phyloP scores from a whole-genome alignment of 1,140 invertebrate species.

The Batillaria attramentaria region DNA sequence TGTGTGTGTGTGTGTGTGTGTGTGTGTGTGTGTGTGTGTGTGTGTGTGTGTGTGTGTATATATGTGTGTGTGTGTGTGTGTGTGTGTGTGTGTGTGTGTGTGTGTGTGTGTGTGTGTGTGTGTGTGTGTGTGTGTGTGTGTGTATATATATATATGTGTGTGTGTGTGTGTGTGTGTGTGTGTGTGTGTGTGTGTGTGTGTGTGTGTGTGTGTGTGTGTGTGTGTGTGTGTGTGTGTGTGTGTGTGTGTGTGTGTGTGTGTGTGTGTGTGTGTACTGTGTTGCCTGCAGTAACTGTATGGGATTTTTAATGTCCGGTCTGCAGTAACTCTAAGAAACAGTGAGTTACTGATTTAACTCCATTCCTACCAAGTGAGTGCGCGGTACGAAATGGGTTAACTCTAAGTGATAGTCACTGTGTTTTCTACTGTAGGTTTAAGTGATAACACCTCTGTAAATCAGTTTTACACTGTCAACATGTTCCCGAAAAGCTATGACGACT shows the following conservation, averaged over 20 bases:
- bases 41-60: conserved; percentile 11
- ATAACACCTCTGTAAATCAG: too few species aligned
- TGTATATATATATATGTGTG: not conserved
- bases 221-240: conserved; percentile 12
- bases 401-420: too few species aligned
- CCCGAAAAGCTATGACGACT: too few species aligned
- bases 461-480: too few species aligned
- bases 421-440: too few species aligned
- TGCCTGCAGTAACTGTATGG: too few species aligned
- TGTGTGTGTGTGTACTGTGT: conserved; percentile 6
- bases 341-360: too few species aligned
- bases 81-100: conserved; percentile 9
- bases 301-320: too few species aligned
- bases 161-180: conserved; percentile 12
- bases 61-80: conserved; percentile 20
- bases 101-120: not conserved
- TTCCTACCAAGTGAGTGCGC: too few species aligned
- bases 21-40: conserved; percentile 21
- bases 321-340: too few species aligned
- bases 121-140: conserved; percentile 3
- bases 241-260: not conserved
- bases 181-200: conserved; percentile 20
- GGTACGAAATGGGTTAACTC: too few species aligned
- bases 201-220: conserved; percentile 8
- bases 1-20: conserved; percentile 13